Conservation (phyloP, 2,113 vertebrate genomes). For the Anoplopoma fimbria region DNA sequence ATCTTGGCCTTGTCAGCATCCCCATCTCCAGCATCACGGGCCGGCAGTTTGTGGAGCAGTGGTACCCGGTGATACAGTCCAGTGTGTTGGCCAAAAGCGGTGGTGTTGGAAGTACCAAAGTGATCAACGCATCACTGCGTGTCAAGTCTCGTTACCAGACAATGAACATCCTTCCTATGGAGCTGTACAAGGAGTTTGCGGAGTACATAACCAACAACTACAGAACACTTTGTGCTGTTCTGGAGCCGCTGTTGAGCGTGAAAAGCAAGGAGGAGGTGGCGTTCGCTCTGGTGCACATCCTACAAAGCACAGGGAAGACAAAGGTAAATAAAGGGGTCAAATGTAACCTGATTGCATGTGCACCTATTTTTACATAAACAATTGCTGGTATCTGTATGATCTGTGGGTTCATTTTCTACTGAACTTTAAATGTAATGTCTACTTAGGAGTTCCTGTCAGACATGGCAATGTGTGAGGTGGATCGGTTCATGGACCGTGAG, state of each 20-base stretch:
- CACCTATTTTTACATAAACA: background rate
- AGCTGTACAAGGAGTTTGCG: constrained; percentile 97
- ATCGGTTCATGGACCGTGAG: constrained; percentile 96
- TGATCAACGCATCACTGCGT: constrained; percentile 91
- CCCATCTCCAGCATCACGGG: constrained; percentile 95
- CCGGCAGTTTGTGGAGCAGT: constrained; percentile 96
- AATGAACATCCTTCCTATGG: constrained; percentile 99
- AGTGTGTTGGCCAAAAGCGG: constrained; percentile 86
- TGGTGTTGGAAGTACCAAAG: constrained; percentile 89
- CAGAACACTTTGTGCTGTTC: constrained; percentile 92
- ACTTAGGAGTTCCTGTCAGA: constrained; percentile 96
- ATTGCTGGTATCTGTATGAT: background rate
- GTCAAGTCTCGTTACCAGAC: constrained; percentile 97
- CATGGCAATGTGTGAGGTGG: constrained; percentile 98
- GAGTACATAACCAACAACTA: constrained; percentile 98
- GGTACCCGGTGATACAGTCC: constrained; percentile 96
- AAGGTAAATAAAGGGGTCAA: constrained; percentile 84
- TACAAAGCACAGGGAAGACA: constrained; percentile 96
- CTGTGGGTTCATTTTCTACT: background rate
- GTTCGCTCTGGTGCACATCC: constrained; percentile 94
- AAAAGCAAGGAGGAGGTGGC: constrained; percentile 99
- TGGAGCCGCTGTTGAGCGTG: constrained; percentile 94
- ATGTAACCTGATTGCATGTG: background rate
- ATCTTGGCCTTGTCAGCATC: constrained; percentile 96
- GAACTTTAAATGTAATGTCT: constrained; percentile 7